A percentile compares a stretch with the other conserved stretches of the same genome.
These are phyloP conservation scores for Thyatira batis DNA, from an alignment of 2,888 invertebrate species.

Conservation along the genomic window DNA sequence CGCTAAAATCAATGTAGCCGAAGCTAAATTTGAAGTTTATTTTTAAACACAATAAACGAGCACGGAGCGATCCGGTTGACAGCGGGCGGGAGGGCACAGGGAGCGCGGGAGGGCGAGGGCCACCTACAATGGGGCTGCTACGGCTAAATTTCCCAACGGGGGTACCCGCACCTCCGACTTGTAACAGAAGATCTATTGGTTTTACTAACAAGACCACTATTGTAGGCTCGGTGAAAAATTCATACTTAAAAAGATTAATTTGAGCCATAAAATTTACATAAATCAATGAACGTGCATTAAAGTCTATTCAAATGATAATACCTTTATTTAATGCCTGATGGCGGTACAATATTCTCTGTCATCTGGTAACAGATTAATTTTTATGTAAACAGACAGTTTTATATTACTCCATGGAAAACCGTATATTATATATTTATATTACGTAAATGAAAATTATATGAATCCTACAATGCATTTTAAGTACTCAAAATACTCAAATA, in stretches of 20 bases:
- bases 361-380: too few species aligned
- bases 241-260: not conserved
- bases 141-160: constrained; percentile 52
- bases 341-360: too few species aligned
- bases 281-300: not conserved
- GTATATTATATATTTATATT: too few species aligned
- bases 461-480: too few species aligned
- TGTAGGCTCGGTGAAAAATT: constrained; percentile 1
- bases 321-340: too few species aligned
- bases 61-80: constrained; percentile 28
- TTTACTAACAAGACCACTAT: constrained; percentile 19
- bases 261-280: not conserved
- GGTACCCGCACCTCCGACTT: constrained; percentile 24
- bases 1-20: not conserved
- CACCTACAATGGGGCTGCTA: constrained; percentile 8
- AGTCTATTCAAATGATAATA: too few species aligned
- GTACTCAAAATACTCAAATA: too few species aligned
- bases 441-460: too few species aligned
- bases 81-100: constrained; percentile 23
- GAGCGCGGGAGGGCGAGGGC: too few species aligned
- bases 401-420: too few species aligned
- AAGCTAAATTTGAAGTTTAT: constrained; percentile 15
- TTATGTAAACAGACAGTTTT: too few species aligned
- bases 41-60: constrained; percentile 33
- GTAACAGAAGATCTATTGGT: constrained; percentile 35